Base-by-base conservation (phyloP, 1,140 invertebrate genomes). In the Drosophila watanabei region DNA sequence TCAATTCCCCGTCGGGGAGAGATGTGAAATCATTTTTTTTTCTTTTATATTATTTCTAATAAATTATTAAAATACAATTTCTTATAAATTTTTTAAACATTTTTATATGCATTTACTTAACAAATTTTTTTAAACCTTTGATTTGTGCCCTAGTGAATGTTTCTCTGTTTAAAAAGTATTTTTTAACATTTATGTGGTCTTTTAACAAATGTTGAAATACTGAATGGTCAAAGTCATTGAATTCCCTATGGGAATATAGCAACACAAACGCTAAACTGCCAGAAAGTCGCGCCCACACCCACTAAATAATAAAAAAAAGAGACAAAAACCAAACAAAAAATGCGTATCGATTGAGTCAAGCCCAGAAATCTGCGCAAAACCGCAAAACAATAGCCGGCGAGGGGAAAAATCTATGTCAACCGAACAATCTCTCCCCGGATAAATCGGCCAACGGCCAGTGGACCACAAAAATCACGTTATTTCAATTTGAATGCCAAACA, bases 1-100 rank as follows among this genome's bases (percentile, higher is more conserved):
- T 94, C 93, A 93, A 94, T 94, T 94, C 94, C 93, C 93, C 93
- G 94, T 92, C 93, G 93, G 93, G 93, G 45, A 48, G 43, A n/a
- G 49, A 51, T 51, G 49, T 51, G 16, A 11, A n/a, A 51, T 3
- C 16, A 51, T 32, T 51, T 11, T n/a, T 30, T 51, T 32, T 32
- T 28, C 1, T 4, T 24, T 10, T 24, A 9, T 16, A 45, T 20
- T 33, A 9, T 33, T 20, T 43, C 24, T 24, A 2, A 24, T 24
- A 24, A 24, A 24, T 24, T 24, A 2, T 24, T 2, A 24, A 54
- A 45, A 33, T 33, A 16, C 16, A 7, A 11, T 45, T 46, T 5
- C 37, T 39, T 37, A 24, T 24, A 24, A 24, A 24, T 51, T 32
- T 41, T 30, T 49, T 46, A 5, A 20, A 11, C 24, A 24, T 14